Conservation (phyloP, 2,888 invertebrate species). For the Limenitis camilla region DNA sequence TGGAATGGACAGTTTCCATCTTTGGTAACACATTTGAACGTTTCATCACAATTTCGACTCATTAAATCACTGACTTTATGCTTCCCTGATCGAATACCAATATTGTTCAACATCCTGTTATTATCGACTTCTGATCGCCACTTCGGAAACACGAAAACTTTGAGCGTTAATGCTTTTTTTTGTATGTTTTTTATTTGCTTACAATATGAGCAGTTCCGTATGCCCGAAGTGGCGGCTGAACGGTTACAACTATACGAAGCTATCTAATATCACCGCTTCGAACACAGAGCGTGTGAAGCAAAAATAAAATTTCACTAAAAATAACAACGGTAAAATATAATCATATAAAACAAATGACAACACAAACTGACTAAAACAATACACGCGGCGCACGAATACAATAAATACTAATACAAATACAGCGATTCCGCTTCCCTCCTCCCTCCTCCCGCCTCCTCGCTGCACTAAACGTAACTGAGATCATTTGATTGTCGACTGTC, state of each 20-base stretch:
- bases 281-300: constrained; percentile 42
- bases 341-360: constrained; percentile 60
- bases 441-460: too few species aligned
- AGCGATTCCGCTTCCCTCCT: too few species aligned
- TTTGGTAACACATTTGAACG: constrained; percentile 68
- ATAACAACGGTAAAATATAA: constrained; percentile 67
- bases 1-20: constrained; percentile 57
- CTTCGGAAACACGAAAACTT: not conserved
- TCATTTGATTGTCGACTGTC: constrained; percentile 28
- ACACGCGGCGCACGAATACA: constrained; percentile 1
- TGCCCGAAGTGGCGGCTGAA: constrained; percentile 19
- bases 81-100: not conserved
- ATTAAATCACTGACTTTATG: not conserved
- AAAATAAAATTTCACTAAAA: constrained; percentile 66
- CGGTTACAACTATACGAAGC: constrained; percentile 39
- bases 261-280: constrained; percentile 68
- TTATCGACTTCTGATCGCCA: not conserved
- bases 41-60: constrained; percentile 28
- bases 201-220: constrained; percentile 2
- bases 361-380: constrained; percentile 39
- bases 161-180: constrained; percentile 6
- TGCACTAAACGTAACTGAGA: constrained; percentile 37
- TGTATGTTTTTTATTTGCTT: not conserved
- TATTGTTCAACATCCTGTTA: not conserved
- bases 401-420: too few species aligned